Conservation (phyloP, 2,797 vertebrate genomes). For the Muscicapa striata region DNA sequence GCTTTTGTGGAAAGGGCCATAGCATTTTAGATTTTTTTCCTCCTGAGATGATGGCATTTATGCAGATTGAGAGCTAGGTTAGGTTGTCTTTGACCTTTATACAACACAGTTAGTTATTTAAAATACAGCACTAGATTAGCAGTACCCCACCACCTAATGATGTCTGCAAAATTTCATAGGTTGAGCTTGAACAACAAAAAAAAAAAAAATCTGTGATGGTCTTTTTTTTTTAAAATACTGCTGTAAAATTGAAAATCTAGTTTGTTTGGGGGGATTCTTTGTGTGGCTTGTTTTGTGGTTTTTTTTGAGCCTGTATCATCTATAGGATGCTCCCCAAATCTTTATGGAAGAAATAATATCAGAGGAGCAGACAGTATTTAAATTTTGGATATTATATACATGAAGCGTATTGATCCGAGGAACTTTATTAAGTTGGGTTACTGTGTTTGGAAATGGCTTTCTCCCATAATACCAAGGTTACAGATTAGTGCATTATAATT, state of each 20-base stretch:
- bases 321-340: background rate
- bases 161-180: background rate
- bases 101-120: background rate
- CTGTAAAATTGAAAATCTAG: background rate
- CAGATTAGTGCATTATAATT: background rate
- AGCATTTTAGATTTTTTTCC: background rate
- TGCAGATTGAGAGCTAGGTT: background rate
- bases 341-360: background rate
- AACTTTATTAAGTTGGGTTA: background rate
- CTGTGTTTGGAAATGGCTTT: background rate
- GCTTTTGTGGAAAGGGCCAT: background rate
- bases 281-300: background rate
- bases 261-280: background rate
- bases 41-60: background rate
- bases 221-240: background rate
- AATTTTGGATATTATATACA: background rate
- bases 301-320: background rate
- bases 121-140: background rate
- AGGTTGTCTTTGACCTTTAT: background rate
- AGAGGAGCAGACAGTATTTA: background rate
- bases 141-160: background rate
- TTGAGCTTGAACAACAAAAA: background rate
- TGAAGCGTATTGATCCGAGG: background rate
- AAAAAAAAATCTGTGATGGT: background rate
- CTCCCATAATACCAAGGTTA: background rate